Conservation (phyloP, 2,797 vertebrate species). For the Leucoraja ocellata region DNA sequence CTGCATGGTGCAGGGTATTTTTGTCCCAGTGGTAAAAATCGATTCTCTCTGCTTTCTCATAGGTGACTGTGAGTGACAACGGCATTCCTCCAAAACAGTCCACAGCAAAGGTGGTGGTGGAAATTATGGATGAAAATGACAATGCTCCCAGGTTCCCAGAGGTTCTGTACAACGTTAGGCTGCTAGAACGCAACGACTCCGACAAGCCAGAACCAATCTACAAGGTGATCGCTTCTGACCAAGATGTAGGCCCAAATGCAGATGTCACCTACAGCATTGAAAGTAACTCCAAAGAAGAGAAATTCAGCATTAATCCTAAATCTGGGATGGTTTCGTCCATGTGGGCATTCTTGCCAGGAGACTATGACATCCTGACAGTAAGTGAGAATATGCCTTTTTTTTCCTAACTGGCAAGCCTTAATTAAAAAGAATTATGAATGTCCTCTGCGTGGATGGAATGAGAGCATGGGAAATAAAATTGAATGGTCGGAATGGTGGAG, state of each 20-base stretch:
- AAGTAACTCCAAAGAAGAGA: slow-evolving; percentile 57
- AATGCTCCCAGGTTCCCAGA: slow-evolving; percentile 77
- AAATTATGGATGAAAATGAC: slow-evolving; percentile 80
- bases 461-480: background rate
- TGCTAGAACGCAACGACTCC: slow-evolving; percentile 59
- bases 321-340: slow-evolving; percentile 70
- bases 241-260: slow-evolving; percentile 76
- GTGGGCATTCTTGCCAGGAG: slow-evolving; percentile 68
- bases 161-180: slow-evolving; percentile 78
- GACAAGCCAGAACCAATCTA: slow-evolving; percentile 58
- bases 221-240: slow-evolving; percentile 77
- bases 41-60: slow-evolving; percentile 39
- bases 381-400: slow-evolving; percentile 40
- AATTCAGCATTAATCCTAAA: slow-evolving; percentile 66
- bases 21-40: background rate
- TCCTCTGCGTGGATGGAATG: background rate
- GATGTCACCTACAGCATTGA: slow-evolving; percentile 75
- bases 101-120: slow-evolving; percentile 77
- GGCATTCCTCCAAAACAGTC: slow-evolving; percentile 72
- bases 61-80: slow-evolving; percentile 85
- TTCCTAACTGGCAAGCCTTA: background rate
- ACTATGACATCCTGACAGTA: slow-evolving; percentile 88
- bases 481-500: background rate
- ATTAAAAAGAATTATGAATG: background rate
- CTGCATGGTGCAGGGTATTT: background rate